phyloP scores from a whole-genome alignment of 1,140 invertebrate genomes.

The Pemphigus obesinymphae region DNA sequence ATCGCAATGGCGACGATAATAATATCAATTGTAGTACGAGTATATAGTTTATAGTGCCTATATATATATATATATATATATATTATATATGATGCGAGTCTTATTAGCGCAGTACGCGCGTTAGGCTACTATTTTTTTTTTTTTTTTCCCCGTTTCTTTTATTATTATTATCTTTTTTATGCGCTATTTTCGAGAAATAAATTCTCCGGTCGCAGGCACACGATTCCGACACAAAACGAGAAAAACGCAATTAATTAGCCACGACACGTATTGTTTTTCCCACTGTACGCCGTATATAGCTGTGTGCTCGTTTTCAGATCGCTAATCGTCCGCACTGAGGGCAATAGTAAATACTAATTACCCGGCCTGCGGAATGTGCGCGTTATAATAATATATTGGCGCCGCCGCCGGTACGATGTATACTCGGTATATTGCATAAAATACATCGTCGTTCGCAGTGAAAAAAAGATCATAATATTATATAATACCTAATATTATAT shows the following conservation, averaged over 20 bases:
- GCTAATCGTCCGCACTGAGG: neutral
- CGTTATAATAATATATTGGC: neutral
- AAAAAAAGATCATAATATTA: no score
- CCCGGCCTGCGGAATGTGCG: neutral
- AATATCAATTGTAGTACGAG: no score
- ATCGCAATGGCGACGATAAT: no score
- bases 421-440: no score
- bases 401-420: neutral
- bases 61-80: no score
- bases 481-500: no score
- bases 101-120: neutral
- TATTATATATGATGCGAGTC: neutral
- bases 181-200: neutral
- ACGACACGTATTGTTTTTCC: conserved; percentile 31
- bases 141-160: neutral
- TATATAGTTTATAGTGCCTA: no score
- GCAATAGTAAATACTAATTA: neutral
- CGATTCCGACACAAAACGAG: neutral
- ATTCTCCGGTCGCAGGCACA: neutral
- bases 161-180: neutral
- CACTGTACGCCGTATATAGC: neutral
- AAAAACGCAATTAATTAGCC: conserved; percentile 31
- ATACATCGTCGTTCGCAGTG: no score
- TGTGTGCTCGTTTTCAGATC: neutral
- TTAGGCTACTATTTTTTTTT: neutral